These are phyloP conservation scores for Crypturellus tataupa DNA, from an alignment of 2,797 vertebrate genomes.

Conservation along the genomic window DNA sequence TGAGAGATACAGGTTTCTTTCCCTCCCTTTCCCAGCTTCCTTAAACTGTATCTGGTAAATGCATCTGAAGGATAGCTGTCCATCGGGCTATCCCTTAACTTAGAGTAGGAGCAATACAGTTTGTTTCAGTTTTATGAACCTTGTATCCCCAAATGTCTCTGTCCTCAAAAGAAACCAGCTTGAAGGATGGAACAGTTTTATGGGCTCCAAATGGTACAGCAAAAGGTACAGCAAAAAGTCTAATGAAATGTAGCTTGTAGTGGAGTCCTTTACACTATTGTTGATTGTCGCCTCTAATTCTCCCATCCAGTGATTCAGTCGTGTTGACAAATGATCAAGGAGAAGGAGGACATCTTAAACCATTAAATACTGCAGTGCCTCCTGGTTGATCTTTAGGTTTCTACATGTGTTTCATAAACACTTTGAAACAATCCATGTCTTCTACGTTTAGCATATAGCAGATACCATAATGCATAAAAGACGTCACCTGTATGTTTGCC, in stretches of 20 bases:
- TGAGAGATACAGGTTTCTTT: not conserved
- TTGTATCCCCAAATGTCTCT: not conserved
- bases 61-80: not conserved
- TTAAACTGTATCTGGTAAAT: not conserved
- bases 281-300: not conserved
- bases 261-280: not conserved
- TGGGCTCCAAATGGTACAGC: not conserved
- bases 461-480: not conserved
- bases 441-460: not conserved
- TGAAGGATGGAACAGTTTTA: not conserved
- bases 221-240: not conserved
- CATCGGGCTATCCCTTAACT: not conserved
- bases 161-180: not conserved
- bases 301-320: not conserved
- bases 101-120: not conserved
- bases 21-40: not conserved
- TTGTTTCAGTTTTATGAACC: not conserved
- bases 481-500: not conserved
- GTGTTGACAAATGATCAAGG: not conserved
- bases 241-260: not conserved
- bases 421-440: not conserved
- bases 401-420: conserved; percentile 5
- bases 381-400: not conserved
- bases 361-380: not conserved
- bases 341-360: not conserved